Evolutionary conservation across 2,888 invertebrate genomes (phyloP), one percentile per base, ranked within the genome.

Genomic region (Heteromurus nitidus): DNA sequence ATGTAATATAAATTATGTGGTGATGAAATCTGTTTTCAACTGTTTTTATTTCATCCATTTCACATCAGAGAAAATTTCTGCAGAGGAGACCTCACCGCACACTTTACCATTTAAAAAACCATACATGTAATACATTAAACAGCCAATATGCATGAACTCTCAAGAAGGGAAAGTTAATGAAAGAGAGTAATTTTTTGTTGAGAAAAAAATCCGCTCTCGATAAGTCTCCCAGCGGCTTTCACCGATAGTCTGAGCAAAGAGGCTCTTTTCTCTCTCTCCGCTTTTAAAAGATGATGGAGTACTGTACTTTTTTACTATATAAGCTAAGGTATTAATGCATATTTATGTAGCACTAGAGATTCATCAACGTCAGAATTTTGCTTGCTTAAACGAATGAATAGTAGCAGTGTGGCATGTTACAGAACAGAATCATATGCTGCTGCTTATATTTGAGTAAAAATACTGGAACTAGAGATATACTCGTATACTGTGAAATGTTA

Each of bases 11-110:
- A 74, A 74, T 81, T 69, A 47, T 69, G 80, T 69, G 80, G 80
- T 74, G 80, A 81, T 81, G 80, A 81, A 80, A 80, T 73, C 80
- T 65, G 68, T 68, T 67, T 73, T 80, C 68, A 30, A 16, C 30
- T 47, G 26, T 68, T 24, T 47, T 44, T 50, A 31, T 50, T 47
- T 68, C 68, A 60, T 68, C 13, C 64, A 64, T 74, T 2, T 9
- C 1, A 5, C 11, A 18, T 24, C 24, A 55, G 2, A 3, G n/a
- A 47, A 47, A 47, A 47, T 3, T 26, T 26, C 24, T 11, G 24
- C 16, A 53, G n/a, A 53, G 5, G 13, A 55, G 26, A 55, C 16
- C 7, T n/a, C 3, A 13, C 3, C n/a, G 47, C 18, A 47, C 9
- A 3, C n/a, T 47, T 47, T 47, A 26, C n/a, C n/a, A 36, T 13